Percentiles rank a stretch among this genome's conserved stretches.
These are phyloP conservation scores for Pteropus rufus DNA, from an alignment of 2,797 vertebrate genomes.

Conservation along the genomic window DNA sequence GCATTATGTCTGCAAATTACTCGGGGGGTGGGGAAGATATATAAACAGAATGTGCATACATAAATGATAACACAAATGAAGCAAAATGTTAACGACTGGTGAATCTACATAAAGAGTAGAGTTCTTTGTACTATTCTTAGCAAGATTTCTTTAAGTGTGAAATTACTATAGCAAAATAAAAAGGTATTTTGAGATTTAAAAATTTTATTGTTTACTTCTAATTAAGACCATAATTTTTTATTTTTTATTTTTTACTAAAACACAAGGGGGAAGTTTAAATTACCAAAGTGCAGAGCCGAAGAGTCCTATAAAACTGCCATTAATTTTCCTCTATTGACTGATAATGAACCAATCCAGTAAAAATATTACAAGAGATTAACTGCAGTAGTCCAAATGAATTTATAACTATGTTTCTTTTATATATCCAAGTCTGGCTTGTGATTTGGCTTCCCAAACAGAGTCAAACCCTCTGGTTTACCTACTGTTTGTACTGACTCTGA, in stretches of 20 bases:
- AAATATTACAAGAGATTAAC: not conserved
- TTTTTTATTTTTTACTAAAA: not conserved
- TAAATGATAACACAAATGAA: not conserved
- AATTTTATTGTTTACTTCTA: constrained; percentile 5
- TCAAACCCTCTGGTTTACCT: not conserved
- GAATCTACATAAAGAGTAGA: not conserved
- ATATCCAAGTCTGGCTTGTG: not conserved
- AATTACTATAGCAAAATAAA: constrained; percentile 34
- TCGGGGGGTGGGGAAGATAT: not conserved
- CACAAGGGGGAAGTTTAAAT: not conserved
- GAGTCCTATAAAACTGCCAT: not conserved
- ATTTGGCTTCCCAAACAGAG: not conserved
- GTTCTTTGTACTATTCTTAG: constrained; percentile 2
- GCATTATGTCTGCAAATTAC: not conserved
- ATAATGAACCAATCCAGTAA: constrained; percentile 25
- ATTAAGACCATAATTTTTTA: not conserved
- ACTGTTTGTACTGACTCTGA: not conserved
- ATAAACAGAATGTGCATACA: not conserved
- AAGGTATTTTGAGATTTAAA: not conserved
- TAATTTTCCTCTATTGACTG: not conserved
- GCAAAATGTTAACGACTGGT: not conserved
- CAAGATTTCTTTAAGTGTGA: not conserved
- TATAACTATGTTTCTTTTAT: constrained; percentile 31
- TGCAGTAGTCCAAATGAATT: not conserved
- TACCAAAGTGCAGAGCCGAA: not conserved